Evolutionary conservation across 2,113 vertebrate species (phyloP).

Genomic region (Ceyx margarethae): DNA sequence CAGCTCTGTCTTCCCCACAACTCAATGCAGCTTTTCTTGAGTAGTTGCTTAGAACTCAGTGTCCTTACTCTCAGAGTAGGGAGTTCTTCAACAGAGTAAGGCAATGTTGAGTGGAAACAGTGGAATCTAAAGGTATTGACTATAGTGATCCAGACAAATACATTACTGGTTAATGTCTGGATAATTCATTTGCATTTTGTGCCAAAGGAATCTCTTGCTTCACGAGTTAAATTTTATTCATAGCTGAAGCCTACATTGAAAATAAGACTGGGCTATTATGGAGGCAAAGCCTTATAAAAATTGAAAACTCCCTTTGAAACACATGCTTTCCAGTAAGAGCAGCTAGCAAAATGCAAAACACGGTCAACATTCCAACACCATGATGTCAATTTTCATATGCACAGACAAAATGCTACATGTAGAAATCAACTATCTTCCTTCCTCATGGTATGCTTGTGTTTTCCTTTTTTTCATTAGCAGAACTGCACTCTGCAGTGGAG

Average conservation of each 20-base stretch:
- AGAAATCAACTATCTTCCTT: slow-evolving; percentile 24
- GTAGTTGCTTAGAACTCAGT: neutral
- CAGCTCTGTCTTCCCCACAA: neutral
- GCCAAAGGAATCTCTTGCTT: slow-evolving; percentile 24
- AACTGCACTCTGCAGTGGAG: neutral
- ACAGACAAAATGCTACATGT: slow-evolving; percentile 38
- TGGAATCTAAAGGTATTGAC: neutral
- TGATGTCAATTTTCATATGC: slow-evolving; percentile 63
- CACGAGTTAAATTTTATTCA: slow-evolving; percentile 48
- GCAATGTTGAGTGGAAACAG: neutral
- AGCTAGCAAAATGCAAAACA: slow-evolving; percentile 62
- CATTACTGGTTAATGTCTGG: neutral
- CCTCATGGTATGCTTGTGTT: neutral
- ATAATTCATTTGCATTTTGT: slow-evolving; percentile 11
- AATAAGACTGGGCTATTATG: slow-evolving; percentile 26
- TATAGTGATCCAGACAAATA: neutral
- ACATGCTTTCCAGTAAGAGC: slow-evolving; percentile 66
- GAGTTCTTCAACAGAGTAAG: neutral
- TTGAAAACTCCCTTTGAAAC: slow-evolving; percentile 63
- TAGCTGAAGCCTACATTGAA: slow-evolving; percentile 17
- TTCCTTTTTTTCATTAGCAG: neutral
- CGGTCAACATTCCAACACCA: slow-evolving; percentile 64
- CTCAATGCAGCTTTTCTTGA: neutral
- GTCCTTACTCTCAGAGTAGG: neutral
- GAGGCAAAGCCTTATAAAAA: slow-evolving; percentile 57